phyloP scores from a whole-genome alignment of 1,140 invertebrate genomes.

The Sipha flava region DNA sequence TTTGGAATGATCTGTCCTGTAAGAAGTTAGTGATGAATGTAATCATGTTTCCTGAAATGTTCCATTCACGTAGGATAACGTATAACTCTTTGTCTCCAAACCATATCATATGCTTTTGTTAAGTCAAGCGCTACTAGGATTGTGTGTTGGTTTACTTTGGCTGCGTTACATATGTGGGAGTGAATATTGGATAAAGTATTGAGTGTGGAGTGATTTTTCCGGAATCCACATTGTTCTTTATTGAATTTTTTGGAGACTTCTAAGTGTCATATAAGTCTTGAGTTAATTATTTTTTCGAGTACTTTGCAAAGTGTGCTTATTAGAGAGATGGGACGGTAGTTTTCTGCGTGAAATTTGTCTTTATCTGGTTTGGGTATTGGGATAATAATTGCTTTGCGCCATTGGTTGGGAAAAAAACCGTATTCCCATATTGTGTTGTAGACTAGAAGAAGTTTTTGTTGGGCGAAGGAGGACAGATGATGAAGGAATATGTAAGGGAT shows the following conservation, averaged over 20 bases:
- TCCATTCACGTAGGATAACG: background rate
- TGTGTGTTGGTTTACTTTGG: background rate
- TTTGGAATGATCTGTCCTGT: slow-evolving; percentile 13
- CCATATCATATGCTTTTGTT: slow-evolving; percentile 27
- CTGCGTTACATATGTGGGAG: background rate
- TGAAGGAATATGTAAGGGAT: no score
- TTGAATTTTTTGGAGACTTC: background rate
- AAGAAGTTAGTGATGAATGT: background rate
- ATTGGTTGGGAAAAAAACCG: no score
- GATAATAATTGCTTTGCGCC: background rate
- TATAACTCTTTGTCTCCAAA: slow-evolving; percentile 1
- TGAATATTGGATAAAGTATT: background rate
- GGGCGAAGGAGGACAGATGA: no score
- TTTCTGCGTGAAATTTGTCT: background rate
- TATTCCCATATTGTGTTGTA: no score
- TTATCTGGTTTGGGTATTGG: slow-evolving; percentile 18
- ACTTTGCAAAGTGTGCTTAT: background rate
- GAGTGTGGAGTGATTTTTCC: slow-evolving; percentile 1
- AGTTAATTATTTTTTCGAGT: slow-evolving; percentile 23
- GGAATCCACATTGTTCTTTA: background rate
- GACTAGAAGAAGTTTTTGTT: no score
- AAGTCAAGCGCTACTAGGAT: background rate
- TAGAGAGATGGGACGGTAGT: slow-evolving; percentile 12
- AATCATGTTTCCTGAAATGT: background rate
- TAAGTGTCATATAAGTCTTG: background rate